These are phyloP conservation scores for Ceratina japonica DNA, from an alignment of 1,140 invertebrate species.

Conservation along the genomic window DNA sequence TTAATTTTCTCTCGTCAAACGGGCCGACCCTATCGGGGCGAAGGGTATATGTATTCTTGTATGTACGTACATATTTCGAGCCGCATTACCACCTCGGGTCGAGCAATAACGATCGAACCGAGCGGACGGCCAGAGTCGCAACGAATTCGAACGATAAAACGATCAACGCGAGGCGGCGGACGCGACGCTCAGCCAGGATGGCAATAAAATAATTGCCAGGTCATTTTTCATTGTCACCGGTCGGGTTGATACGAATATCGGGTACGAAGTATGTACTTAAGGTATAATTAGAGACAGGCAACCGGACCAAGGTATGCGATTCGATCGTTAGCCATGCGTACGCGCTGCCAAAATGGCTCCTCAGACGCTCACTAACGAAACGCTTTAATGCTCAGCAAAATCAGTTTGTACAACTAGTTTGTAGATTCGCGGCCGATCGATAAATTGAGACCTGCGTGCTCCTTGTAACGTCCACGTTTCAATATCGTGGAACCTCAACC, in stretches of 20 bases:
- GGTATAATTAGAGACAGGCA: conserved; percentile 51
- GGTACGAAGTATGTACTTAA: conserved; percentile 22
- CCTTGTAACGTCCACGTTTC: conserved; percentile 17
- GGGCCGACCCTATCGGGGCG: conserved; percentile 1
- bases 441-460: conserved; percentile 43
- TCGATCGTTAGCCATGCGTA: conserved; percentile 42
- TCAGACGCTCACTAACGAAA: conserved; percentile 1
- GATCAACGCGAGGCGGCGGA: conserved; percentile 26
- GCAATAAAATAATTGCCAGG: conserved; percentile 41
- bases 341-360: conserved; percentile 43
- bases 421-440: conserved; percentile 36
- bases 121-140: not conserved
- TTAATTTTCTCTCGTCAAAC: conserved; percentile 35
- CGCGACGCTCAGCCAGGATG: not conserved
- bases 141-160: conserved; percentile 37
- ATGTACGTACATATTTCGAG: not conserved
- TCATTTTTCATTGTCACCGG: conserved; percentile 46
- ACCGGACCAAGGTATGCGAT: conserved; percentile 32
- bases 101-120: conserved; percentile 20
- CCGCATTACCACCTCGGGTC: not conserved
- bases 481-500: conserved; percentile 5
- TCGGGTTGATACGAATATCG: conserved; percentile 47
- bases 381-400: conserved; percentile 33
- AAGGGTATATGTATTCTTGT: not conserved
- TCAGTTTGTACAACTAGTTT: conserved; percentile 34